Conservation (phyloP, 92 coral and sea anemone species). For the Epizoanthus rinbou region DNA sequence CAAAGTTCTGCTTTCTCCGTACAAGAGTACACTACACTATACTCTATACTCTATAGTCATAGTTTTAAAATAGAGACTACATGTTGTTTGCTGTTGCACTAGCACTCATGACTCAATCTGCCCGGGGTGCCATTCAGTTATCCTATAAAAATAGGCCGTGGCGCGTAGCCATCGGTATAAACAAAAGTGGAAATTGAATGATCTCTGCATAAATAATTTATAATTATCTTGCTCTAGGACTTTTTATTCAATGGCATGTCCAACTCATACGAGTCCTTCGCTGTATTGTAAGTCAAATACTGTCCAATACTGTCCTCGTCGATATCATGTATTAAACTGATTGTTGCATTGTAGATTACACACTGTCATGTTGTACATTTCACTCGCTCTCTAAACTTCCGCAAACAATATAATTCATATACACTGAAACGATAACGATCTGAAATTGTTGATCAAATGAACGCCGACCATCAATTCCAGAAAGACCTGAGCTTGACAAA, state of each 20-base stretch:
- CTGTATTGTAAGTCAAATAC: too few relatives aligned
- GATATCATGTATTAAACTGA: too few relatives aligned
- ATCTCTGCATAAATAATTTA: slow-evolving; percentile 9
- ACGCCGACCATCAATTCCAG: neutral
- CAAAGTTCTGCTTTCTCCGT: slow-evolving; percentile 3
- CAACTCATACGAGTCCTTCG: too few relatives aligned
- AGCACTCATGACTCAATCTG: too few relatives aligned
- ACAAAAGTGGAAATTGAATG: neutral
- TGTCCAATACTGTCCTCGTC: too few relatives aligned
- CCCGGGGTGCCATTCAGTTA: slow-evolving; percentile 46
- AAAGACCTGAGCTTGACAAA: neutral
- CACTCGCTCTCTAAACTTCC: neutral
- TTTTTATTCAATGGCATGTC: neutral
- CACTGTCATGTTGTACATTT: neutral
- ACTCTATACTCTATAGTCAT: neutral
- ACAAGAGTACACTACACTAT: neutral
- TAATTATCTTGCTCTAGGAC: neutral
- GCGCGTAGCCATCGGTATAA: neutral
- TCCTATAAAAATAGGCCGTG: neutral
- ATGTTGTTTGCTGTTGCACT: slow-evolving; percentile 25
- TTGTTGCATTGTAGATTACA: neutral
- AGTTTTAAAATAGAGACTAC: neutral
- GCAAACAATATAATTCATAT: neutral
- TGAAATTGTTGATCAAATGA: slow-evolving; percentile 1
- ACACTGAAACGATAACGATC: neutral